Conservation (phyloP, 2,888 invertebrate species). For the Tipula vernalis region DNA sequence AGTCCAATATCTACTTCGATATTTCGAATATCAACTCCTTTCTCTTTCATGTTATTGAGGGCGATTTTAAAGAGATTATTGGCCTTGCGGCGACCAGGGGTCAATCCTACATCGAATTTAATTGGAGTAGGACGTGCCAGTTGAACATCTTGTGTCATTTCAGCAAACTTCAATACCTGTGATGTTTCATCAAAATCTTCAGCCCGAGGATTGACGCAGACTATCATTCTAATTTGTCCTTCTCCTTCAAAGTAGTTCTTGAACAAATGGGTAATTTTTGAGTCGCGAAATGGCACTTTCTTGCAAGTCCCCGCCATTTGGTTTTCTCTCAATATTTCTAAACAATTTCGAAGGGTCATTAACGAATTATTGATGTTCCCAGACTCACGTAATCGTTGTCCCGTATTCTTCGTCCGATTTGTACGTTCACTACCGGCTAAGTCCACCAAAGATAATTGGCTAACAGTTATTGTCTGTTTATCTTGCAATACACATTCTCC, state of each 20-base stretch:
- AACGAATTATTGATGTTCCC: conserved; percentile 97
- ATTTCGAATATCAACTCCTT: conserved; percentile 30
- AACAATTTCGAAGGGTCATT: conserved; percentile 83
- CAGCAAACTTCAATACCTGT: conserved; percentile 95
- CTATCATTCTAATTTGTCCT: conserved; percentile 90
- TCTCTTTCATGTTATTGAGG: conserved; percentile 38
- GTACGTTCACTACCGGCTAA: conserved; percentile 94
- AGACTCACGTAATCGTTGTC: conserved; percentile 44
- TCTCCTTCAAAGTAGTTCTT: conserved; percentile 97
- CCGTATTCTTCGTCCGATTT: conserved; percentile 78
- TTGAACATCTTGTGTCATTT: conserved; percentile 91
- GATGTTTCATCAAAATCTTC: conserved; percentile 93
- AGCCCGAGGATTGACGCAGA: conserved; percentile 87
- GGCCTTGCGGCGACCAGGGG: conserved; percentile 67
- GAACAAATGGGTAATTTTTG: conserved; percentile 87
- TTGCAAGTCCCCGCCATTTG: conserved; percentile 56
- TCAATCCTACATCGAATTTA: conserved; percentile 49
- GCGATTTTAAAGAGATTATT: conserved; percentile 51
- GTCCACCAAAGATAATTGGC: conserved; percentile 92
- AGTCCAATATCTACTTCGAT: conserved; percentile 47
- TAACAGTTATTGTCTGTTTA: conserved; percentile 62
- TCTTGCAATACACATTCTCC: conserved; percentile 73
- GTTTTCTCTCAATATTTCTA: conserved; percentile 85
- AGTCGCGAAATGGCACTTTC: conserved; percentile 90
- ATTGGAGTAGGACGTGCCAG: conserved; percentile 53